Base-by-base conservation (phyloP, 2,797 vertebrate species). In the Gallinago solitaria region DNA sequence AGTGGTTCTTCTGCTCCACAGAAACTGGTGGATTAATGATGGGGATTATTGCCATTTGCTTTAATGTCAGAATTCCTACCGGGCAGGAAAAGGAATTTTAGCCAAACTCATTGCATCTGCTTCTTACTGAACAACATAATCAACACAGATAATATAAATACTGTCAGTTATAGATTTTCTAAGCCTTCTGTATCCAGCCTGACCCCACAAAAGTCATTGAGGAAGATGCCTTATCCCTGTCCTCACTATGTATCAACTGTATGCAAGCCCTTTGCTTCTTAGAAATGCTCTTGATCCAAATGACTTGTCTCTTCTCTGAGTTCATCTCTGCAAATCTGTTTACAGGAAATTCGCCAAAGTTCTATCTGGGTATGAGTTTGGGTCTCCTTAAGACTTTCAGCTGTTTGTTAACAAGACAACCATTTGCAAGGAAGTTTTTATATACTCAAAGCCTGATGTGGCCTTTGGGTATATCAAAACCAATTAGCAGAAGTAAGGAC, bases 241-340 rank as follows among this genome's bases (percentile, higher is more conserved):
- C 43, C 57, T 83, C 48, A 67, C 16, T 61, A 11, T 15, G 4
- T 21, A 61, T 39, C 6, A 19, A 69, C 9, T 68, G 16, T 9
- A 32, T 54, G 28, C 54, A 87, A 73, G 7, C 50, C 16, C 30
- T 51, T 78, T 79, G 11, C 33, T 63, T 85, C 41, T 77, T 54
- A 43, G 63, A 92, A 91, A 67, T 4, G 12, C 6, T 59, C 7
- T 83, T 63, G 43, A 16, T 70, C 51, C 65, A 80, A 87, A 93
- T 10, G 6, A 4, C 11, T 81, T 6, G 2, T 68, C 19, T 83
- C 4, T 25, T 75, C 24, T 45, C 32, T 10, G 8, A 67, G 27
- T 56, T 7, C 6, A 2, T 35, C 24, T 81, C 33, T 77, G 43
- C 5, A 9, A 5, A 35, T 37, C 45, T 1, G 0, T 60, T 53